Conservation (phyloP, 2,113 vertebrate species). For the Brachyhypopomus occidentalis region DNA sequence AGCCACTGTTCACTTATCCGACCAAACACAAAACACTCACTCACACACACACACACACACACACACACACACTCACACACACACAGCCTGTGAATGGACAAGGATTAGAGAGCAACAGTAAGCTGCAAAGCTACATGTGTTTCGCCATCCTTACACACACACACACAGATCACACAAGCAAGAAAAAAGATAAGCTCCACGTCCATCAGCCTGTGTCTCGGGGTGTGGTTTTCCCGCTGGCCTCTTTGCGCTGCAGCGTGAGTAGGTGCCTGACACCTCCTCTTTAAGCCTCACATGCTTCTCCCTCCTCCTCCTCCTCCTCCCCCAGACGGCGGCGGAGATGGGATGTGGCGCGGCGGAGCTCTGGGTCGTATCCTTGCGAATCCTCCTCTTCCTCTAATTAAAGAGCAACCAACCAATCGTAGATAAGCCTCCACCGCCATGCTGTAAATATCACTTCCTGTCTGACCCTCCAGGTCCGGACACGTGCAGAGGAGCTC, state of each 20-base stretch:
- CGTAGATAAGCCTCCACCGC: constrained; percentile 62
- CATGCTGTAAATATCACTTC: constrained; percentile 61
- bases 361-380: constrained; percentile 60
- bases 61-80: background rate
- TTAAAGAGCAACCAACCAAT: constrained; percentile 69
- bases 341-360: constrained; percentile 20
- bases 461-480: constrained; percentile 22
- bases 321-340: background rate
- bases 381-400: constrained; percentile 67
- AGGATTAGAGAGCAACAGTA: constrained; percentile 23
- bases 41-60: background rate
- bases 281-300: constrained; percentile 6
- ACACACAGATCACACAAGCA: background rate
- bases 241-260: constrained; percentile 2
- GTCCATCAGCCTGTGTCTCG: constrained; percentile 24
- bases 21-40: background rate
- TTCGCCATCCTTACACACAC: background rate
- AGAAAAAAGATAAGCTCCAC: constrained; percentile 37
- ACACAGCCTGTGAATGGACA: background rate
- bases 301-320: background rate
- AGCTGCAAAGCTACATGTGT: background rate
- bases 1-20: background rate
- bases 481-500: background rate
- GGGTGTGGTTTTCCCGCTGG: constrained; percentile 23
- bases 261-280: background rate